These are phyloP conservation scores for Schizaphis graminum DNA, from an alignment of 2,888 invertebrate species.

Conservation along the genomic window DNA sequence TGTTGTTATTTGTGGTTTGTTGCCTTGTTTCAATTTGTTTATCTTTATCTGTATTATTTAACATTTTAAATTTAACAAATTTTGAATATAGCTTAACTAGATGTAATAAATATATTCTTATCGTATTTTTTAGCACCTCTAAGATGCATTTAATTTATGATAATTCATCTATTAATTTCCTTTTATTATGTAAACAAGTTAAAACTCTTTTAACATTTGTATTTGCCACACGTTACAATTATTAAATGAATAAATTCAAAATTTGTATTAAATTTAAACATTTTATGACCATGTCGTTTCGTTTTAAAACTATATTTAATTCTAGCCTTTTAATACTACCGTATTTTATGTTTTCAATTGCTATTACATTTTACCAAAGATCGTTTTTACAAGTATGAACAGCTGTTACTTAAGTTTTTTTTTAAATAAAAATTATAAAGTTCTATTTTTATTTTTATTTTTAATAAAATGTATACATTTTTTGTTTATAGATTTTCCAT, in stretches of 20 bases:
- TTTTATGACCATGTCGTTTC: constrained; percentile 13
- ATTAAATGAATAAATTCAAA: constrained; percentile 51
- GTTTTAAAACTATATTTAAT: constrained; percentile 6
- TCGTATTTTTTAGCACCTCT: background rate
- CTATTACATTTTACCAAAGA: constrained; percentile 97
- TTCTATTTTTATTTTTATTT: background rate
- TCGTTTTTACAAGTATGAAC: constrained; percentile 84
- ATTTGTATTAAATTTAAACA: constrained; percentile 10
- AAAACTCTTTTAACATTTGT: background rate
- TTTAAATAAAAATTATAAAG: background rate
- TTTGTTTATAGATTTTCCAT: constrained; percentile 79
- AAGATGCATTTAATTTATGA: constrained; percentile 30
- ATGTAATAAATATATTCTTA: constrained; percentile 24
- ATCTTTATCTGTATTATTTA: background rate
- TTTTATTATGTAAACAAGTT: background rate
- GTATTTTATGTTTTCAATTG: constrained; percentile 80
- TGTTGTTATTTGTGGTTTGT: constrained; percentile 37
- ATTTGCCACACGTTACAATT: constrained; percentile 45
- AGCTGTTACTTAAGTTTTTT: background rate
- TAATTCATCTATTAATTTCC: background rate
- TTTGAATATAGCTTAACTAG: background rate
- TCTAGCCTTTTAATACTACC: constrained; percentile 66
- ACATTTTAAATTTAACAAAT: background rate
- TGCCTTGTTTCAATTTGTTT: background rate
- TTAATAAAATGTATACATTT: background rate